These are phyloP conservation scores for Bursaphelenchus mucronatus DNA, from an alignment of 1,140 invertebrate species.

Conservation along the genomic window DNA sequence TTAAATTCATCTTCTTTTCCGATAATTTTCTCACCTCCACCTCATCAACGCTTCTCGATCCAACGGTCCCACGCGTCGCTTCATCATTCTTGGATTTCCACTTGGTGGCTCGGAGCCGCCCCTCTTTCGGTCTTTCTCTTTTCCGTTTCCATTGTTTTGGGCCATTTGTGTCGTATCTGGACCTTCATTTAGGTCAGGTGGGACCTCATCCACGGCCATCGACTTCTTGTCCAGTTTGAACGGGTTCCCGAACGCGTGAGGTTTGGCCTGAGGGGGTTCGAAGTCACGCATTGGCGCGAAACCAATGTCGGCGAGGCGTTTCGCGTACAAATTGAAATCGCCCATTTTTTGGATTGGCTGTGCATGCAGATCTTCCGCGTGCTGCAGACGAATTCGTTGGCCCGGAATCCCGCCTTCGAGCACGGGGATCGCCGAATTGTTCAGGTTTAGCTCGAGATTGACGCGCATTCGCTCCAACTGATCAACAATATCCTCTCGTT, in stretches of 20 bases:
- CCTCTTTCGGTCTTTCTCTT: too few species aligned
- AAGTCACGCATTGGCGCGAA: conserved; percentile 48
- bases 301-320: conserved; percentile 42
- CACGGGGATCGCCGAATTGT: conserved; percentile 65
- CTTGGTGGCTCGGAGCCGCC: too few species aligned
- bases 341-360: conserved; percentile 53
- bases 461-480: conserved; percentile 87
- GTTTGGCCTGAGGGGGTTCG: conserved; percentile 36
- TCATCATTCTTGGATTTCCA: too few species aligned
- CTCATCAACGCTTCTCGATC: too few species aligned
- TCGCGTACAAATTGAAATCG: conserved; percentile 54
- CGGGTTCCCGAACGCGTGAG: conserved; percentile 58
- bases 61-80: too few species aligned
- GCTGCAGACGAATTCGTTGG: conserved; percentile 68
- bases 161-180: too few species aligned
- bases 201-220: conserved; percentile 51
- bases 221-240: conserved; percentile 58
- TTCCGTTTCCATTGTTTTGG: too few species aligned
- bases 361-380: conserved; percentile 66
- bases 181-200: too few species aligned
- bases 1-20: too few species aligned
- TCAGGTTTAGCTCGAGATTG: conserved; percentile 82
- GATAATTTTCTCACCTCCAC: too few species aligned
- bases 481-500: conserved; percentile 78
- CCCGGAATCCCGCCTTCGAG: conserved; percentile 53